Base-by-base conservation (phyloP, 2,888 invertebrate species). In the Schrankia costaestrigalis region DNA sequence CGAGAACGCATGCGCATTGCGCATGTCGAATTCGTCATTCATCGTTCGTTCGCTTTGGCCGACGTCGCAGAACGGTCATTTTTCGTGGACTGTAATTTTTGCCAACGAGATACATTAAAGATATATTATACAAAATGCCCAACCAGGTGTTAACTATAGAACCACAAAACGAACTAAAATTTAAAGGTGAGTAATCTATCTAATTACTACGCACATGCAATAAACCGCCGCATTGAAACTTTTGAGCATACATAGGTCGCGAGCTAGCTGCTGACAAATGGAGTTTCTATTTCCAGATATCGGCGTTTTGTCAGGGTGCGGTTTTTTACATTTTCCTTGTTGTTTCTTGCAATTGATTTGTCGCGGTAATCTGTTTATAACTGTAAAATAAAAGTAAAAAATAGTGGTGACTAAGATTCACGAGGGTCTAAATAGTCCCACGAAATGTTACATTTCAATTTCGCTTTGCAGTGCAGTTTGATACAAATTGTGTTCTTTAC, bases 81-180 rank as follows among this genome's bases (percentile, higher is more conserved):
- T 71, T 62, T 54, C 66, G 67, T 68, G 71, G 69, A 64, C 63
- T 60, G 64, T 64, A 68, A 69, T 70, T 81, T 60, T 82, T 79
- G 67, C 74, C 73, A 74, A 72, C 75, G 70, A 71, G 63, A 65
- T 70, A 72, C 66, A 14, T 69, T 42, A 89, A 75, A 81, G 90
- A 91, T 91, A 89, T 90, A 72, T 56, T 56, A 65, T 66, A 67
- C 69, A 85, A 78, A 72, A 87, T 87, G 86, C 91, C 91, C 66
- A 94, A 94, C 79, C 95, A 95, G 82, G 91, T 95, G 78, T 90
- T 97, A 85, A 90, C 90, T 78, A 95, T 97, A 91, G 95, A 96
- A 73, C 97, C 97, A 64, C 92, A 93, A 87, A 91, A 91, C 86
- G 97, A 96, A 89, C 91, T 97, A 69, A 94, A 93, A 90, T 97